A percentile compares a stretch with the other conserved stretches of the same genome.
These are phyloP conservation scores for Lacerta bilineata DNA, from an alignment of 2,797 vertebrate genomes.

Conservation along the genomic window DNA sequence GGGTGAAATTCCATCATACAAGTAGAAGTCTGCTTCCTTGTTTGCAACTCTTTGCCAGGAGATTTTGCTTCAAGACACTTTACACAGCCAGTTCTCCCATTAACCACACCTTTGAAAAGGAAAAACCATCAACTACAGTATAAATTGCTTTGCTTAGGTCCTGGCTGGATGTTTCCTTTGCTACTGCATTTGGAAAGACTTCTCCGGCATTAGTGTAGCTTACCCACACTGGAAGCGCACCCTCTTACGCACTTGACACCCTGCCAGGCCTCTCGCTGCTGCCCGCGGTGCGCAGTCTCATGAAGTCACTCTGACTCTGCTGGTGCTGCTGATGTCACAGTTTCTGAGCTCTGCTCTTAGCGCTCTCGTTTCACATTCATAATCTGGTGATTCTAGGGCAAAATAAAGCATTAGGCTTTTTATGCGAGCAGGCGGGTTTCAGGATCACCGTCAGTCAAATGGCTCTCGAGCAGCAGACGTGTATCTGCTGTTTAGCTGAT, in stretches of 20 bases:
- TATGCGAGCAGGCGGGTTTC: not conserved
- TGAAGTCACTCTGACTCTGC: not conserved
- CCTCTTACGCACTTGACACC: not conserved
- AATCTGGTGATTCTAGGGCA: not conserved
- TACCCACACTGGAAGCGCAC: not conserved
- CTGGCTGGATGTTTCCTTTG: not conserved
- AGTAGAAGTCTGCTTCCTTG: too few species aligned
- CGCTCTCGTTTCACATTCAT: not conserved
- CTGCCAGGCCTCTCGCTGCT: not conserved
- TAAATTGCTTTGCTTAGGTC: not conserved
- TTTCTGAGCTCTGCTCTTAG: conserved; percentile 4
- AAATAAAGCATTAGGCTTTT: conserved; percentile 4
- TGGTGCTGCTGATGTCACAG: not conserved
- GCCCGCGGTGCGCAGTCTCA: not conserved
- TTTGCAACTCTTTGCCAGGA: too few species aligned
- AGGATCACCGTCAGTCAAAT: not conserved
- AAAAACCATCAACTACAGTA: not conserved
- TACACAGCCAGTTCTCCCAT: too few species aligned
- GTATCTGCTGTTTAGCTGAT: not conserved
- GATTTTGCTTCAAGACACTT: not conserved
- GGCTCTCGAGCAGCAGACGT: not conserved
- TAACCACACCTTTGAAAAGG: not conserved
- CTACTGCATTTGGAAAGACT: not conserved
- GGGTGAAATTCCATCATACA: too few species aligned
- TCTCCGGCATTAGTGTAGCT: not conserved